Evolutionary conservation across 53 echinoderm and acorn worm species (phyloP).

Genomic region (Hippasteria phrygiana): DNA sequence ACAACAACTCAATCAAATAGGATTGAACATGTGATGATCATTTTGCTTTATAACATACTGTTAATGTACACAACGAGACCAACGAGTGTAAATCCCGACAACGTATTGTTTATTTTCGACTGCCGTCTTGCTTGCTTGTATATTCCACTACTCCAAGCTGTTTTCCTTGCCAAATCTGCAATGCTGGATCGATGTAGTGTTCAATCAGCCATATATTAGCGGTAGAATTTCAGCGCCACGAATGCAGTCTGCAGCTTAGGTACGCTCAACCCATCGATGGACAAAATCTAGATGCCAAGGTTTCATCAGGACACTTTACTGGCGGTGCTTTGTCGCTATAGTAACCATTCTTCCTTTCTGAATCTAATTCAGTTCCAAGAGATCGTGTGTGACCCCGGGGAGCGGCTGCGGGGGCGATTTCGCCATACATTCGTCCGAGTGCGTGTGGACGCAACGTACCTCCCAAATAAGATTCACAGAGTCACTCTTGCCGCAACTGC

Average conservation of each 20-base stretch:
- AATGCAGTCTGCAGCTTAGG: slow-evolving; percentile 7
- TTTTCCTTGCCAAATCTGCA: slow-evolving; percentile 15
- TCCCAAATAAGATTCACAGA: slow-evolving; percentile 51
- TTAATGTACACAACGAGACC: too few species aligned
- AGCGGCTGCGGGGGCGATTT: slow-evolving; percentile 52
- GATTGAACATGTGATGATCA: too few species aligned
- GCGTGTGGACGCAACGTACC: slow-evolving; percentile 52
- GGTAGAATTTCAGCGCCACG: slow-evolving; percentile 18
- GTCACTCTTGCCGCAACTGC: slow-evolving; percentile 57
- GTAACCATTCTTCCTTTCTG: slow-evolving; percentile 62
- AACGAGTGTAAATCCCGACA: too few species aligned
- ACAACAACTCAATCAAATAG: too few species aligned
- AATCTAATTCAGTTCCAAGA: slow-evolving; percentile 54
- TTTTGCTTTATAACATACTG: too few species aligned
- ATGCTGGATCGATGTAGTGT: slow-evolving; percentile 38
- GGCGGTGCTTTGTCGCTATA: slow-evolving; percentile 31
- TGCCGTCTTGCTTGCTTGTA: too few species aligned
- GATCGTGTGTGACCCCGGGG: slow-evolving; percentile 65
- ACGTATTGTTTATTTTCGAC: too few species aligned
- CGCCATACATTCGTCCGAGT: slow-evolving; percentile 38
- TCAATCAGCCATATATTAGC: slow-evolving; percentile 50
- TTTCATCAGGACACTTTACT: slow-evolving; percentile 41
- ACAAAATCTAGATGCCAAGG: slow-evolving; percentile 62
- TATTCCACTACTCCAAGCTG: neutral
- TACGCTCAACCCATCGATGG: slow-evolving; percentile 40